phyloP scores from a whole-genome alignment of 2,888 invertebrate species.

The Strigamia transsilvanica region DNA sequence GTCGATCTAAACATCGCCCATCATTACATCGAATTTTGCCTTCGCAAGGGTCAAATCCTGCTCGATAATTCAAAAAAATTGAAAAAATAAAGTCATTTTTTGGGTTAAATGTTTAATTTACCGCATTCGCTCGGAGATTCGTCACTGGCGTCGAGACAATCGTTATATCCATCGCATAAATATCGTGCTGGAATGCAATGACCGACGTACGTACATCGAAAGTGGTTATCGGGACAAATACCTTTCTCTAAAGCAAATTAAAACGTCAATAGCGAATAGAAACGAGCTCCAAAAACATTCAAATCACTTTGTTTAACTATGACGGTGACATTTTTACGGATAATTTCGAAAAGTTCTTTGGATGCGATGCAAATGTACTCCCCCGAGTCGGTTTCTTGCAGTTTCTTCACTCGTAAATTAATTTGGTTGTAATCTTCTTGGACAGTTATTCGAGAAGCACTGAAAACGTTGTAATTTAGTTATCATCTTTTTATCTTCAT shows the following conservation, averaged over 20 bases:
- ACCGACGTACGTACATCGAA: constrained; percentile 59
- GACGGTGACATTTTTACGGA: constrained; percentile 37
- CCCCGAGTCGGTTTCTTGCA: constrained; percentile 29
- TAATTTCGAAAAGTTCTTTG: neutral
- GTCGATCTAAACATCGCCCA: constrained; percentile 68
- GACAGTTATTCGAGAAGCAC: neutral
- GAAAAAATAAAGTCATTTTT: too few species aligned
- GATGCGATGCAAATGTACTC: constrained; percentile 29
- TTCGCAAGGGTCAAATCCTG: constrained; percentile 63
- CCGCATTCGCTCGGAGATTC: constrained; percentile 66
- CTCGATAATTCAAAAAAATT: neutral
- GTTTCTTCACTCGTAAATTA: neutral
- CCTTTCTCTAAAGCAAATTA: neutral
- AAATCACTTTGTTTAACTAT: constrained; percentile 22
- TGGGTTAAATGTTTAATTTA: constrained; percentile 59
- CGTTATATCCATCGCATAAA: constrained; percentile 68
- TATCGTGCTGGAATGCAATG: constrained; percentile 67
- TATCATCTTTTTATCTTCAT: neutral
- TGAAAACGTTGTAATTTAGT: neutral
- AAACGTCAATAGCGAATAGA: neutral
- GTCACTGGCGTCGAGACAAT: constrained; percentile 69
- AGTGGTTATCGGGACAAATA: constrained; percentile 13
- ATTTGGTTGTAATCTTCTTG: constrained; percentile 12
- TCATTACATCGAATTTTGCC: constrained; percentile 63
- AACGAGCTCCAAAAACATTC: neutral